These are phyloP conservation scores for Cervus canadensis DNA, from an alignment of 2,113 vertebrate species.

Conservation along the genomic window DNA sequence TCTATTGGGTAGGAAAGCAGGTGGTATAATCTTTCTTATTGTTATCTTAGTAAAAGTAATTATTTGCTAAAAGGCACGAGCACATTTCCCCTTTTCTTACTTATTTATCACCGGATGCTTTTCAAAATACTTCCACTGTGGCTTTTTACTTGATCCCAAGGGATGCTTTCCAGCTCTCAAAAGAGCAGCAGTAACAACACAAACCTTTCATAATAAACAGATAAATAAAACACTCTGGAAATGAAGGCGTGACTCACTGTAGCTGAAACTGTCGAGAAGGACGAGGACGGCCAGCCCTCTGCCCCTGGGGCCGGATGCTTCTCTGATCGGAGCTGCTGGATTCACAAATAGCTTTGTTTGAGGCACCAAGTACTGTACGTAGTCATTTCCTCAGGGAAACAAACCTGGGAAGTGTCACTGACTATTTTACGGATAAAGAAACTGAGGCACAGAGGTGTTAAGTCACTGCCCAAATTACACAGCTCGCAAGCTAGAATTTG, in stretches of 20 bases:
- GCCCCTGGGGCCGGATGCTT: neutral
- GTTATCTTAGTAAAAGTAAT: slow-evolving; percentile 6
- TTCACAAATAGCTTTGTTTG: neutral
- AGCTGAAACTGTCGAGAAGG: neutral
- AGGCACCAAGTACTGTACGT: neutral
- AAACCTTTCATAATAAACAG: neutral
- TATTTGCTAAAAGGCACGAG: neutral
- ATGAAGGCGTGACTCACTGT: neutral
- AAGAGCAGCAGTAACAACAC: neutral
- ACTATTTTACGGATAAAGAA: neutral
- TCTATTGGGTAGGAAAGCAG: neutral
- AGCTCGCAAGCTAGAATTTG: neutral
- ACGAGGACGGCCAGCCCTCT: neutral
- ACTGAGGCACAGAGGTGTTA: neutral
- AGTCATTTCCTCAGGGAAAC: neutral
- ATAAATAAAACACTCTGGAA: neutral
- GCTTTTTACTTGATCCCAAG: neutral
- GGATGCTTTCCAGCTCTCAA: neutral
- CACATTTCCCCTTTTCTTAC: neutral
- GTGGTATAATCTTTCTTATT: neutral
- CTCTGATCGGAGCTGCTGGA: neutral
- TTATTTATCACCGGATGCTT: neutral
- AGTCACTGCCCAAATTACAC: neutral
- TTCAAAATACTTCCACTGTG: neutral
- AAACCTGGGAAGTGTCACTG: neutral